These are phyloP conservation scores for Aculops lycopersici DNA, from an alignment of 1,140 invertebrate species.

Conservation along the genomic window DNA sequence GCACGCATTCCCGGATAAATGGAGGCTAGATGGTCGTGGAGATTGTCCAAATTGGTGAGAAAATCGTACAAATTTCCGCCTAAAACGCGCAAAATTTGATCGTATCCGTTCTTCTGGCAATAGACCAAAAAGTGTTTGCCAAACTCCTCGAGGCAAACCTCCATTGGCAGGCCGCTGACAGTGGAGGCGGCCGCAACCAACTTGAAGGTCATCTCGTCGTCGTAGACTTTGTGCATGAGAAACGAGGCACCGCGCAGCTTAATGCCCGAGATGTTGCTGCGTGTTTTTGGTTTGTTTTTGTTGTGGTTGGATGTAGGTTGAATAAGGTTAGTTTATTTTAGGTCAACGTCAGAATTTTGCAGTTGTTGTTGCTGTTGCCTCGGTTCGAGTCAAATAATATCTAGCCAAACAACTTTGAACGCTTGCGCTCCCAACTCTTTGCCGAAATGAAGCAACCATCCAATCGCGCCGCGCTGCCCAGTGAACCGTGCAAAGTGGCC, in stretches of 20 bases:
- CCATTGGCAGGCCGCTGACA: conserved; percentile 11
- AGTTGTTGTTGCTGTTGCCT: too few relatives aligned
- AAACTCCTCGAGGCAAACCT: conserved; percentile 15
- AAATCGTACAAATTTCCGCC: conserved; percentile 46
- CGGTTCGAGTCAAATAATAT: too few relatives aligned
- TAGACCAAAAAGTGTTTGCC: conserved; percentile 16
- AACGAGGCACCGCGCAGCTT: conserved; percentile 9
- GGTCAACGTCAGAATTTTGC: too few relatives aligned
- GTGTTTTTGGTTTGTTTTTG: too few relatives aligned
- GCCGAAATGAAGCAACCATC: too few relatives aligned
- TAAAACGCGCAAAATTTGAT: conserved; percentile 35
- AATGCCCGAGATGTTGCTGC: conserved; percentile 4
- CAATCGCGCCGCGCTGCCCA: too few relatives aligned
- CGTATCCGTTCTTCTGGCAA: conserved; percentile 17
- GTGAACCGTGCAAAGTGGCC: too few relatives aligned
- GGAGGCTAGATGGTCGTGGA: conserved; percentile 29
- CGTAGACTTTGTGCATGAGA: conserved; percentile 9
- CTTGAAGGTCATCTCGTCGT: conserved; percentile 8
- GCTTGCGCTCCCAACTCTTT: too few relatives aligned
- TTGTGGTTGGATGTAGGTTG: too few relatives aligned
- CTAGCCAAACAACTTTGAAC: too few relatives aligned
- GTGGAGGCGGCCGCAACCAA: conserved; percentile 3
- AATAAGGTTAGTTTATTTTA: too few relatives aligned
- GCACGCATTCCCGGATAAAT: conserved; percentile 14
- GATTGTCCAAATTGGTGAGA: conserved; percentile 49